phyloP scores from a whole-genome alignment of 2,113 vertebrate species.

The Glareola pratincola region DNA sequence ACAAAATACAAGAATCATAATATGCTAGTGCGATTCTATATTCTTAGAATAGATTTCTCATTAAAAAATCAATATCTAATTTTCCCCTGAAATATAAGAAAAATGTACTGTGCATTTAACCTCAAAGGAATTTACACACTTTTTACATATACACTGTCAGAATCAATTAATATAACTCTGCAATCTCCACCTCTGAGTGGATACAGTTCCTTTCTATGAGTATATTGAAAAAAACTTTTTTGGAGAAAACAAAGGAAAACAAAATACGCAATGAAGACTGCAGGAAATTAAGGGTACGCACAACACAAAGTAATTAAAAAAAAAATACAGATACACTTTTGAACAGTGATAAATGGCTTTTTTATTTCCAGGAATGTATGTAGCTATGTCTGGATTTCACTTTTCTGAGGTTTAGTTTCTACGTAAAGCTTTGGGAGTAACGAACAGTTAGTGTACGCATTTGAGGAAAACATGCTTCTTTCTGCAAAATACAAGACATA shows the following conservation, averaged over 20 bases:
- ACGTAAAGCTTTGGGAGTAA: neutral
- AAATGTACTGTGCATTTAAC: constrained; percentile 8
- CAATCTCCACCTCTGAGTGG: neutral
- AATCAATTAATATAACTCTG: neutral
- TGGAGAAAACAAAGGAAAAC: neutral
- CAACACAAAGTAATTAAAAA: neutral
- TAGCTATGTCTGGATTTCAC: neutral
- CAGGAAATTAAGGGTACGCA: neutral
- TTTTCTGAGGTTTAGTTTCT: neutral
- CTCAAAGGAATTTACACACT: constrained; percentile 2
- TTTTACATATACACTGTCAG: neutral
- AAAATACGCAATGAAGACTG: neutral
- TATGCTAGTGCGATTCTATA: neutral
- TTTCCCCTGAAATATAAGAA: constrained; percentile 41
- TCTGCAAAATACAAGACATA: neutral
- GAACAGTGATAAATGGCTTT: neutral
- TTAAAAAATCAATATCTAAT: constrained; percentile 63
- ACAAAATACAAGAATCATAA: constrained; percentile 7
- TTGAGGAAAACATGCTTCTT: neutral
- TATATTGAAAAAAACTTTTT: neutral
- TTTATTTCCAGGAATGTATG: neutral
- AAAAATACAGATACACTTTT: neutral
- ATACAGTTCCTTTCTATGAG: neutral
- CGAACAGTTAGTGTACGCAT: neutral
- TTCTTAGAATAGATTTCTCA: constrained; percentile 49